phyloP scores from a whole-genome alignment of 64 coral and sea anemone species.

The Pocillopora damicornis region DNA sequence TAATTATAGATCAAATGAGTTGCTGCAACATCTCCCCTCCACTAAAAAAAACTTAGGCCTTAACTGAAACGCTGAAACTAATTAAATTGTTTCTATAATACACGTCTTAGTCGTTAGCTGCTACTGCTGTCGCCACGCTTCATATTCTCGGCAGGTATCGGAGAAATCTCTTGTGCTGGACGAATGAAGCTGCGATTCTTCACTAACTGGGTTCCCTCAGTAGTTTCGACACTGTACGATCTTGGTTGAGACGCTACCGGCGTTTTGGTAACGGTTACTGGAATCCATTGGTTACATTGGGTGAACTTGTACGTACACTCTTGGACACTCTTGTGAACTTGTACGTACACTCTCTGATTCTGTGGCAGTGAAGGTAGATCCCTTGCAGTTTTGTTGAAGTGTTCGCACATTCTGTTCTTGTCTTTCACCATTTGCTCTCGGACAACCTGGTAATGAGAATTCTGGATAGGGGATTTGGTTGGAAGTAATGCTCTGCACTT shows the following conservation, averaged over 20 bases:
- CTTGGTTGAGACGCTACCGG: background rate
- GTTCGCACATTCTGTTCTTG: background rate
- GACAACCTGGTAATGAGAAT: background rate
- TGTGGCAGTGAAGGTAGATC: background rate
- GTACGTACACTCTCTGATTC: background rate
- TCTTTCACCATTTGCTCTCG: background rate
- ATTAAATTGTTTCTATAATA: too few relatives aligned
- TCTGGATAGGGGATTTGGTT: background rate
- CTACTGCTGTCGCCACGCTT: background rate
- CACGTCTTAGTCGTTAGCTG: too few relatives aligned
- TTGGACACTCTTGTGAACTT: background rate
- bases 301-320: background rate
- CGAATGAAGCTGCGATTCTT: background rate
- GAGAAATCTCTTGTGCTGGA: background rate
- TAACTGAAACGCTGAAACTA: too few relatives aligned
- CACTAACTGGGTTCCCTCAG: conserved; percentile 14
- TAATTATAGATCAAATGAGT: too few relatives aligned
- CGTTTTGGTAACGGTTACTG: background rate
- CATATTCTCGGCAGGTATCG: background rate
- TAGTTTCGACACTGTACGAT: conserved; percentile 19
- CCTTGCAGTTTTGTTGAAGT: background rate
- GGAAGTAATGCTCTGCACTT: conserved; percentile 14
- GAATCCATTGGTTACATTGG: background rate
- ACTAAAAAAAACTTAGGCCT: too few relatives aligned
- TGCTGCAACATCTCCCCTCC: too few relatives aligned